Evolutionary conservation across 2,797 vertebrate species (phyloP).

Genomic region (Lutra lutra): DNA sequence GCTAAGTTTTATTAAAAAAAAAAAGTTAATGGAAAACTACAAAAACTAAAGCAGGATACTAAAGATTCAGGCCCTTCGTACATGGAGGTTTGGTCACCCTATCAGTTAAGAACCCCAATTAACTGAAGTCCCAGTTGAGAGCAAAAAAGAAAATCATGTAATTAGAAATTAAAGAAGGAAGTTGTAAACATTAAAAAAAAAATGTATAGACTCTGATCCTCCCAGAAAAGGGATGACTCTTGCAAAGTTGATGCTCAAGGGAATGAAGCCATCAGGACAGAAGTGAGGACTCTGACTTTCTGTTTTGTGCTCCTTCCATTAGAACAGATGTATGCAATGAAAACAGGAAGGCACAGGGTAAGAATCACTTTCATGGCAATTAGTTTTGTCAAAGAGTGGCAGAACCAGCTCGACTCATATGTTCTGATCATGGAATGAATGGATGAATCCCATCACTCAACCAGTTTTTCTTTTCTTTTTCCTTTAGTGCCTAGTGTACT

Average conservation of each 20-base stretch:
- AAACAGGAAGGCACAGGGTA: neutral
- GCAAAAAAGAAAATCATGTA: neutral
- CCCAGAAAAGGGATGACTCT: neutral
- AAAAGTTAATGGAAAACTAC: neutral
- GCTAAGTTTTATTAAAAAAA: no score
- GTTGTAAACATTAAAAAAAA: neutral
- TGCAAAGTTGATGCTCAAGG: neutral
- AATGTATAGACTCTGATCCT: neutral
- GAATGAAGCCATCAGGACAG: neutral
- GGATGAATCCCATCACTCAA: neutral
- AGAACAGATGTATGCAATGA: neutral
- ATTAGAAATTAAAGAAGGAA: neutral
- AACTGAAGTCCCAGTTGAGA: neutral
- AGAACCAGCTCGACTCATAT: neutral
- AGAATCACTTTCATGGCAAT: neutral
- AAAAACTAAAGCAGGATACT: neutral
- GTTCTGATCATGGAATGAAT: neutral
- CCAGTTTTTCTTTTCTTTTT: neutral
- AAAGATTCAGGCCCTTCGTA: rapidly evolving
- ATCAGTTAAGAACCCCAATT: neutral
- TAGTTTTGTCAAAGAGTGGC: neutral
- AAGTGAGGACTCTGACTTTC: neutral
- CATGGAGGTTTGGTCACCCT: neutral
- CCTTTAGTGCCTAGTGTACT: neutral
- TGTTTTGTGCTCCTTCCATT: neutral